Evolutionary conservation across 2,797 vertebrate genomes (phyloP).

Genomic region (Manis pentadactyla): DNA sequence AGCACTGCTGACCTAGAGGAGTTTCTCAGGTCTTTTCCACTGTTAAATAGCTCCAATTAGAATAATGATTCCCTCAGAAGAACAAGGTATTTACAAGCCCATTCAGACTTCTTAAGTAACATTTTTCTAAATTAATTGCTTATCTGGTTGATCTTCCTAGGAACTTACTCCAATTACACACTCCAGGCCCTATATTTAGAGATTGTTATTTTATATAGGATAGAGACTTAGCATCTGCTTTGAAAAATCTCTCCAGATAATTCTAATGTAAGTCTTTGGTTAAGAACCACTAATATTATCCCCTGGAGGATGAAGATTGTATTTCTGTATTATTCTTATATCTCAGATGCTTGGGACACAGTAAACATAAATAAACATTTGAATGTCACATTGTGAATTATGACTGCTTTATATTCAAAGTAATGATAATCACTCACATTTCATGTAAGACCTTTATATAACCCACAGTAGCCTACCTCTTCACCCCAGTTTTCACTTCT

Average conservation of each 20-base stretch:
- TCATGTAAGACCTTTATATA: background rate
- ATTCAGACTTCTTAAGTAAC: background rate
- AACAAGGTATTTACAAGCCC: background rate
- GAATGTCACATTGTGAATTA: background rate
- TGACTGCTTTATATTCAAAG: background rate
- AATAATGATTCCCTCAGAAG: background rate
- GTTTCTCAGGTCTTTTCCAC: background rate
- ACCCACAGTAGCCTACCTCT: background rate
- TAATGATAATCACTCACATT: background rate
- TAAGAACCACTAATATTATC: slow-evolving; percentile 6
- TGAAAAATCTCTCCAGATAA: slow-evolving; percentile 37
- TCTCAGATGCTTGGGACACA: background rate
- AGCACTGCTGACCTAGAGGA: background rate
- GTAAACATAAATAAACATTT: slow-evolving; percentile 27
- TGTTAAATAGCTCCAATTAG: background rate
- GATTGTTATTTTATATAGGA: background rate
- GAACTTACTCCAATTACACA: background rate
- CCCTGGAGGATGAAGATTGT: background rate
- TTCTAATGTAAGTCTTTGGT: slow-evolving; percentile 33
- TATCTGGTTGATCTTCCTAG: slow-evolving; percentile 1
- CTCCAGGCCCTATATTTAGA: background rate
- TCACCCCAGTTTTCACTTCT: background rate
- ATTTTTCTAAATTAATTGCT: slow-evolving; percentile 30
- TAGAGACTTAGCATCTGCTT: background rate
- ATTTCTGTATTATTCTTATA: background rate